Percentiles rank a stretch among this genome's conserved stretches.
Conservation (phyloP, 2,113 vertebrate species). For the Porphyrio hochstetteri region DNA sequence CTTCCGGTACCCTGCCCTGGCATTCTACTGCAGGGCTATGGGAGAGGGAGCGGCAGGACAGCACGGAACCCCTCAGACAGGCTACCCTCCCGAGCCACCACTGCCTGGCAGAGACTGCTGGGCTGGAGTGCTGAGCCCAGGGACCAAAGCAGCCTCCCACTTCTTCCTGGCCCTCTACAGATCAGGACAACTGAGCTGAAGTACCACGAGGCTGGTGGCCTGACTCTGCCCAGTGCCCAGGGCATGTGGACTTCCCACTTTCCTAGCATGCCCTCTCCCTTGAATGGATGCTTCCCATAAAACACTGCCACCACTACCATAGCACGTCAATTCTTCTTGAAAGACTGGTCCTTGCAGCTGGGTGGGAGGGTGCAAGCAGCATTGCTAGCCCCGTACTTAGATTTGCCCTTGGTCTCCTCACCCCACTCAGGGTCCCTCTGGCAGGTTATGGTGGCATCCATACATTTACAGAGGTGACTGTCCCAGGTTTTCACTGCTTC, state of each 20-base stretch:
- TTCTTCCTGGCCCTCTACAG: neutral
- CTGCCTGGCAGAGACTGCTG: neutral
- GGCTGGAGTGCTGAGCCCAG: neutral
- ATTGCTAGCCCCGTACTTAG: rapidly evolving
- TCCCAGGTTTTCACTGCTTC: neutral
- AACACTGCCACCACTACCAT: neutral
- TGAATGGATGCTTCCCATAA: rapidly evolving
- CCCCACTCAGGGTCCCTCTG: neutral
- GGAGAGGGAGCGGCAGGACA: neutral
- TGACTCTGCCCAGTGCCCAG: too few relatives aligned
- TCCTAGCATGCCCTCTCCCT: neutral
- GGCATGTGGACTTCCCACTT: neutral
- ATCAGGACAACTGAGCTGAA: neutral
- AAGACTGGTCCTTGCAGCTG: neutral
- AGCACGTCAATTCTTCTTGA: neutral
- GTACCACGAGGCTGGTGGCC: too few relatives aligned
- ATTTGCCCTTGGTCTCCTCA: neutral
- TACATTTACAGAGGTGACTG: neutral
- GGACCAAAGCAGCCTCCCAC: neutral
- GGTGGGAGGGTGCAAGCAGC: neutral
- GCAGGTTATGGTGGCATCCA: neutral
- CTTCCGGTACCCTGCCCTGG: too few relatives aligned
- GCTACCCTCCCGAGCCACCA: neutral
- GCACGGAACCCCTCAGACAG: neutral
- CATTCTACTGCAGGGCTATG: neutral